Conservation (phyloP, 2,797 vertebrate species). For the Cyclura pinguis region DNA sequence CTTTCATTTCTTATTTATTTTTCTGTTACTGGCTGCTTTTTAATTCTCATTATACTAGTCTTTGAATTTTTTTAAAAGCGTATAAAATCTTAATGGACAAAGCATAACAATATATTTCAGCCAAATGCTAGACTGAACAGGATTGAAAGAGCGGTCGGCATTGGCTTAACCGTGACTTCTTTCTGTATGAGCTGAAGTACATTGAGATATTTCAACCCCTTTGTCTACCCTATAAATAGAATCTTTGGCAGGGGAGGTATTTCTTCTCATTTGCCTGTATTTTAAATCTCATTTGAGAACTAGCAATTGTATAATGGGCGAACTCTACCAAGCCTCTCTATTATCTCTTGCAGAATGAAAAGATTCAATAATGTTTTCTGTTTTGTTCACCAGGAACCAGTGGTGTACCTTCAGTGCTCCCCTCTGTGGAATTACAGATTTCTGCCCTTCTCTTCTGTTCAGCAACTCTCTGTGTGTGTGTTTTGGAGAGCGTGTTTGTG, state of each 20-base stretch:
- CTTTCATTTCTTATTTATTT: not conserved
- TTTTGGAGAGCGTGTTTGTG: too few species aligned
- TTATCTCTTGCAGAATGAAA: not conserved
- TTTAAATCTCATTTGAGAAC: not conserved
- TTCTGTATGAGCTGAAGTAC: not conserved
- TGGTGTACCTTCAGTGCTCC: not conserved
- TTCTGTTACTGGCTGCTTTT: not conserved
- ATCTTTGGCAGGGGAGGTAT: not conserved
- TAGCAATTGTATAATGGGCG: not conserved
- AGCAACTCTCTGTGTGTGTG: too few species aligned
- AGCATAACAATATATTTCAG: not conserved
- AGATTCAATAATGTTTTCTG: not conserved
- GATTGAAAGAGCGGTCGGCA: not conserved
- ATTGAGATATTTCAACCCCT: not conserved
- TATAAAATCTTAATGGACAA: not conserved
- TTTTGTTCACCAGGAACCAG: not conserved
- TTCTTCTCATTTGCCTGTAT: not conserved
- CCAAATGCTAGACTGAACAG: not conserved
- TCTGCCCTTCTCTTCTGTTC: not conserved
- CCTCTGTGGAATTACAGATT: not conserved
- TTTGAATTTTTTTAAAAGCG: not conserved
- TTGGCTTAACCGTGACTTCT: not conserved
- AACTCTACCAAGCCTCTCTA: not conserved
- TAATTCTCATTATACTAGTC: slow-evolving; percentile 11
- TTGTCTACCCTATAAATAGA: not conserved